Evolutionary conservation across 2,888 invertebrate genomes (phyloP).

Genomic region (Fissipunctia ypsillon): DNA sequence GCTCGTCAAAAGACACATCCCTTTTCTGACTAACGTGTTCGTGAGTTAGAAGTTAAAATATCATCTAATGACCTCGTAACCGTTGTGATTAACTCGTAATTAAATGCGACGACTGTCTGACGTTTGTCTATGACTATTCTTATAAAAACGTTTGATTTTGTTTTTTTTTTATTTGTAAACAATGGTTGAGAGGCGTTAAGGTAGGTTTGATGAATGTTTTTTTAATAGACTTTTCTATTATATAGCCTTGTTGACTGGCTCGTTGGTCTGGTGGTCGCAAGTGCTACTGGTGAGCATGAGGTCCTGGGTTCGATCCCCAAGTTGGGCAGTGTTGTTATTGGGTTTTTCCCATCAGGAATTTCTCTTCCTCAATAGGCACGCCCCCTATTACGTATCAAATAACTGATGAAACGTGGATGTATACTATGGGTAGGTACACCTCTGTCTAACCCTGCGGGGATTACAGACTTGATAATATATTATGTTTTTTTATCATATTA

Average conservation of each 20-base stretch:
- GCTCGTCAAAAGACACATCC: conserved; percentile 73
- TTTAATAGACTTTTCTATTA: background rate
- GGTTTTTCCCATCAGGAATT: background rate
- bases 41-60: conserved; percentile 64
- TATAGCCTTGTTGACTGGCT: background rate
- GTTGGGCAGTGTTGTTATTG: background rate
- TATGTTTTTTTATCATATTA: background rate
- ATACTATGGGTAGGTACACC: background rate
- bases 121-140: conserved; percentile 44
- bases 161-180: conserved; percentile 21
- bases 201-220: background rate
- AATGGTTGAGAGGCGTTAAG: background rate
- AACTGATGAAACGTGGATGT: background rate
- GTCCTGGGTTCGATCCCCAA: background rate
- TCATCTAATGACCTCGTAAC: conserved; percentile 66
- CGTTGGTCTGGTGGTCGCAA: background rate
- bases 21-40: conserved; percentile 66
- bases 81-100: conserved; percentile 59
- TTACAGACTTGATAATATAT: background rate
- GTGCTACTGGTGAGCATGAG: too few relatives aligned
- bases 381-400: background rate
- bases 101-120: conserved; percentile 54
- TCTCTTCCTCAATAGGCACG: background rate
- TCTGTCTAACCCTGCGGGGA: too few relatives aligned
- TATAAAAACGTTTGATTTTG: conserved; percentile 2